phyloP scores from a whole-genome alignment of 2,113 vertebrate genomes.

The Asarcornis scutulata region DNA sequence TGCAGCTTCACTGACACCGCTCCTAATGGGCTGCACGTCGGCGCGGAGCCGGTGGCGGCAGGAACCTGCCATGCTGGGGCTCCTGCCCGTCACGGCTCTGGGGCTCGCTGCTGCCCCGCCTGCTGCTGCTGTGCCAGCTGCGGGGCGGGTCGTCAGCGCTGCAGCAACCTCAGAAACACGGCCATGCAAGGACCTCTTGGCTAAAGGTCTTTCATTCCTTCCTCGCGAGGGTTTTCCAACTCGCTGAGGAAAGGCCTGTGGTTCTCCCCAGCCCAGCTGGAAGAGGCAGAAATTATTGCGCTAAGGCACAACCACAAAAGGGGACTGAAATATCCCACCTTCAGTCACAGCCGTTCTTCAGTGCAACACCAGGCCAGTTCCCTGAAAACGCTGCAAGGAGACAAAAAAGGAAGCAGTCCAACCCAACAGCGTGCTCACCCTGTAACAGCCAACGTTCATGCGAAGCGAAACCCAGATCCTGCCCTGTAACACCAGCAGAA shows the following conservation, averaged over 20 bases:
- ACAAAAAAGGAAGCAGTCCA: not conserved
- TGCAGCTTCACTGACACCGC: not conserved
- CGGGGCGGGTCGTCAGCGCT: not conserved
- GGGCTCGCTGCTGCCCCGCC: accelerated
- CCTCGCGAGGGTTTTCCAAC: not conserved
- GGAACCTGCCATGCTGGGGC: not conserved
- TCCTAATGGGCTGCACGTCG: not conserved
- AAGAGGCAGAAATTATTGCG: accelerated
- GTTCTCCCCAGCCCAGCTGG: not conserved
- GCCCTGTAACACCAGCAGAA: accelerated
- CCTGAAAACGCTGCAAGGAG: not conserved
- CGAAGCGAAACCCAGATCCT: not conserved
- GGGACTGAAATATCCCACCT: not conserved
- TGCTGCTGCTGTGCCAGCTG: not conserved
- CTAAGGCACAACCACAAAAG: too few species aligned
- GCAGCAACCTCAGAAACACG: accelerated
- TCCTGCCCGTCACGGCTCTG: not conserved
- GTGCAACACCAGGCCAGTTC: not conserved
- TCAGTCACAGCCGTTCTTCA: accelerated
- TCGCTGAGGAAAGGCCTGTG: accelerated
- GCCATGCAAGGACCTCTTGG: not conserved
- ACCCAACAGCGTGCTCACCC: not conserved
- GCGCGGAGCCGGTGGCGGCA: accelerated
- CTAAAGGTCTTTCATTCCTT: not conserved
- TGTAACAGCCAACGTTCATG: accelerated